Percentiles rank a stretch among this genome's conserved stretches.
These are phyloP conservation scores for Cepaea hortensis DNA, from an alignment of 2,888 invertebrate species.

Conservation along the genomic window DNA sequence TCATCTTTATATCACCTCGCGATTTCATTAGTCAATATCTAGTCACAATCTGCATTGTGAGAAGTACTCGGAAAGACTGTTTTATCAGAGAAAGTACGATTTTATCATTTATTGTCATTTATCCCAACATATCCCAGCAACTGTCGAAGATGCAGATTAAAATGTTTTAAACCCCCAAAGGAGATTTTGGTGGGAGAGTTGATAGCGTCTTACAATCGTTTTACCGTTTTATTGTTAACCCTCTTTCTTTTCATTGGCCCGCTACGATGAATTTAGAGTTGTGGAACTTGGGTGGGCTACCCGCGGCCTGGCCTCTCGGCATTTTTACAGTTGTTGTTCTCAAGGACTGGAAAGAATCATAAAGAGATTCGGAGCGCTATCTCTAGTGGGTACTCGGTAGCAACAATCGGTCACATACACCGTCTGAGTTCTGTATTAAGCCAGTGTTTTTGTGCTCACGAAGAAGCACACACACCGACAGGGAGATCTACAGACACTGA, in stretches of 20 bases:
- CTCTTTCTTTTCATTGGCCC: not conserved
- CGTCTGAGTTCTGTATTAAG: not conserved
- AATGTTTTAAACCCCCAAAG: too few relatives aligned
- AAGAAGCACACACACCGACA: not conserved
- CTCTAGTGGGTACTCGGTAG: not conserved
- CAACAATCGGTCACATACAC: conserved; percentile 14
- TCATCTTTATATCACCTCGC: too few relatives aligned
- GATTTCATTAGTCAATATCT: too few relatives aligned
- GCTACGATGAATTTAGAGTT: not conserved
- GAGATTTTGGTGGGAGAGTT: too few relatives aligned
- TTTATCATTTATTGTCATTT: too few relatives aligned
- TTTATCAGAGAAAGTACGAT: too few relatives aligned
- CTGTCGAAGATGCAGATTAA: too few relatives aligned
- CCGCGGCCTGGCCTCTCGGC: not conserved
- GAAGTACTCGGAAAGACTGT: too few relatives aligned
- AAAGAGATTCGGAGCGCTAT: not conserved
- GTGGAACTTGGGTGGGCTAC: not conserved
- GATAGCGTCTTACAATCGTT: too few relatives aligned
- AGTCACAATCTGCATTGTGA: too few relatives aligned
- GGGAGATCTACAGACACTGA: not conserved
- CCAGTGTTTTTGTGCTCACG: not conserved
- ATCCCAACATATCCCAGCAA: too few relatives aligned
- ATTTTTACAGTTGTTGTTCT: not conserved
- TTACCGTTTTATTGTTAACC: not conserved
- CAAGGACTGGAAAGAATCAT: not conserved